Evolutionary conservation across 2,113 vertebrate genomes (phyloP).

Genomic region (Catagonus wagneri): DNA sequence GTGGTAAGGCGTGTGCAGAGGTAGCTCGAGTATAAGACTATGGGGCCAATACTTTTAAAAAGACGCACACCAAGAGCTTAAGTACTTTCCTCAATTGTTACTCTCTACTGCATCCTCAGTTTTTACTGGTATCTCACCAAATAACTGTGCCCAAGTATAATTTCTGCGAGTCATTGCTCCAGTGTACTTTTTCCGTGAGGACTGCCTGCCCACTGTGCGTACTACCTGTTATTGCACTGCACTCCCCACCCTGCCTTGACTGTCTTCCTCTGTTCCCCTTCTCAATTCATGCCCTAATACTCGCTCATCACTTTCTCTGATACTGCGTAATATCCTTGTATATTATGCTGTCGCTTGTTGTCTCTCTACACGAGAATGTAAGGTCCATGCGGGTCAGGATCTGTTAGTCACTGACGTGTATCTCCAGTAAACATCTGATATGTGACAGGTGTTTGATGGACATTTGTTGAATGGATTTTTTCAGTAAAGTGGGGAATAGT

Average conservation of each 20-base stretch:
- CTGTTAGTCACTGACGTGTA: not conserved
- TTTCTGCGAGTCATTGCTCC: not conserved
- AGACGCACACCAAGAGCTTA: not conserved
- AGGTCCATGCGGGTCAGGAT: not conserved
- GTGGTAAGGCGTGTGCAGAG: not conserved
- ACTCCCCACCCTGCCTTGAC: fast-evolving
- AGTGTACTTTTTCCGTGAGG: not conserved
- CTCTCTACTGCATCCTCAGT: not conserved
- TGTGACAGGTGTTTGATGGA: not conserved
- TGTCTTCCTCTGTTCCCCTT: not conserved
- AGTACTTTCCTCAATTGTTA: not conserved
- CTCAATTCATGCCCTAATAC: not conserved
- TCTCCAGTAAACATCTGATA: not conserved
- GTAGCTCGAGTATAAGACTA: not conserved
- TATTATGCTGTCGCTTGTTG: not conserved
- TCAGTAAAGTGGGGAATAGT: not conserved
- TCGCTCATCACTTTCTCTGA: not conserved
- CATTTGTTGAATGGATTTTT: not conserved
- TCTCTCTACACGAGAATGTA: not conserved
- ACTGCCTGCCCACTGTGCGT: not conserved
- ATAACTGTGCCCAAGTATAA: not conserved
- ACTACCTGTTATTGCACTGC: not conserved
- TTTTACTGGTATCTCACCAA: not conserved
- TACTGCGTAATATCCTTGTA: not conserved
- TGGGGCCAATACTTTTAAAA: not conserved